Evolutionary conservation across 1,140 invertebrate genomes (phyloP), one percentile per base, ranked within the genome.

Genomic region (Gonatopus flavifemur): DNA sequence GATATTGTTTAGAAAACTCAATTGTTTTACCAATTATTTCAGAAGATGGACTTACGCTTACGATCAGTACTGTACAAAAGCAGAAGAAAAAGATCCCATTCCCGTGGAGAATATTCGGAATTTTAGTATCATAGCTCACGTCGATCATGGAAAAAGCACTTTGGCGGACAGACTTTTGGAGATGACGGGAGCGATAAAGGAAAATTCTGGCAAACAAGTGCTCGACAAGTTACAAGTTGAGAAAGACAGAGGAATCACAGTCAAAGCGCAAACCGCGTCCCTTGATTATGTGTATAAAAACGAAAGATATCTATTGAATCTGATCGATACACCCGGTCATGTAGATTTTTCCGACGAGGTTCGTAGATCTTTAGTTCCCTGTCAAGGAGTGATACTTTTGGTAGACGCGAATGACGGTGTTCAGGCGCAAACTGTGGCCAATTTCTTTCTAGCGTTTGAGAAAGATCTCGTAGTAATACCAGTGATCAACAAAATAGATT

Each of bases 341-440:
- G 96, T 98, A 9, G 97, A 99, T 76, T 99, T 99, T 79, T 88
- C 90, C 3, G 97, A 93, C 80, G 96, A 99, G 84, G 96, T 98
- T n/a, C 83, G 88, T 3, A 79, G 90, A 35, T 96, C 94, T 25
- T 80, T 98, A 52, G 82, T 87, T 52, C 93, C 94, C 19, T 98
- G 94, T 74, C 91, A 98, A 83, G 96, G 96, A 2, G 96, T 96
- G 5, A 84, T 99, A 53, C 75, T 99, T 6, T 72, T 99, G 19
- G 91, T 99, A 0, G 97, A 98, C 82, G 95, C 96, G 3, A 98
- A 97, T 79, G 91, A 97, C 71, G 94, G 93, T 12, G 88, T 98
- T 28, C 94, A 98, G 80, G 96, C 96, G 2, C 97, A 99, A 76
- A 98, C 96, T 2, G 91, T 98, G 10, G 95, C 96, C 8, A 98